Percentiles rank a stretch among this genome's conserved stretches.
These are phyloP conservation scores for Mimas tiliae DNA, from an alignment of 2,888 invertebrate species.

Conservation along the genomic window DNA sequence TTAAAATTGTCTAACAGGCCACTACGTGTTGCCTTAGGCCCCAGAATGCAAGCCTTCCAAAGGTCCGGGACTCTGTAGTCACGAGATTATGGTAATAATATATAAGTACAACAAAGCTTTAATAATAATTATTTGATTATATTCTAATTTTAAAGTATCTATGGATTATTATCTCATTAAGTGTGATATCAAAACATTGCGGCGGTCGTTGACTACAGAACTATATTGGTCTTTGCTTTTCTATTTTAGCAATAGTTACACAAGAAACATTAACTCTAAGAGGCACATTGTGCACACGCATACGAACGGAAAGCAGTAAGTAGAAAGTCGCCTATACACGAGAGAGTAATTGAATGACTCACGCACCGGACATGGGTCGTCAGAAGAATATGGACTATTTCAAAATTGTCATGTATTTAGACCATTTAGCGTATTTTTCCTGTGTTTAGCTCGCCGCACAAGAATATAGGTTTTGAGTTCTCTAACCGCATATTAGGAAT, in stretches of 20 bases:
- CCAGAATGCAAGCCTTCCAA: too few species aligned
- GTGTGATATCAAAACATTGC: constrained; percentile 10
- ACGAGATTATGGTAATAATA: too few species aligned
- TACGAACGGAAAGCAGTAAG: constrained; percentile 61
- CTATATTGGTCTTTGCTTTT: constrained; percentile 58
- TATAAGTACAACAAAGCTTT: too few species aligned
- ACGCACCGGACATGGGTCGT: constrained; percentile 57
- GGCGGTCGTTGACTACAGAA: too few species aligned
- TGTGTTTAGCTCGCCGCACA: constrained; percentile 48
- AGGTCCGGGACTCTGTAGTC: too few species aligned
- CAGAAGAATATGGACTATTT: constrained; percentile 56
- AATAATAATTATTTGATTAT: too few species aligned
- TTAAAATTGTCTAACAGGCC: too few species aligned
- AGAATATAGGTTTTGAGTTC: constrained; percentile 45
- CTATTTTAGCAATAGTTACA: constrained; percentile 76
- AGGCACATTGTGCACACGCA: constrained; percentile 53
- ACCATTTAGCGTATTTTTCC: constrained; percentile 51
- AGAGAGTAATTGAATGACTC: constrained; percentile 63
- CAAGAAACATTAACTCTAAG: constrained; percentile 62
- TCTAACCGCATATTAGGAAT: constrained; percentile 36
- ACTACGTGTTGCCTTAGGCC: too few species aligned
- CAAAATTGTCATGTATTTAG: constrained; percentile 66
- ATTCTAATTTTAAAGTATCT: too few species aligned
- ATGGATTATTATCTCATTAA: not conserved
- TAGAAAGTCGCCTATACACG: constrained; percentile 68